Conservation (phyloP, 2,888 invertebrate species). For the Alentia gelatinosa region DNA sequence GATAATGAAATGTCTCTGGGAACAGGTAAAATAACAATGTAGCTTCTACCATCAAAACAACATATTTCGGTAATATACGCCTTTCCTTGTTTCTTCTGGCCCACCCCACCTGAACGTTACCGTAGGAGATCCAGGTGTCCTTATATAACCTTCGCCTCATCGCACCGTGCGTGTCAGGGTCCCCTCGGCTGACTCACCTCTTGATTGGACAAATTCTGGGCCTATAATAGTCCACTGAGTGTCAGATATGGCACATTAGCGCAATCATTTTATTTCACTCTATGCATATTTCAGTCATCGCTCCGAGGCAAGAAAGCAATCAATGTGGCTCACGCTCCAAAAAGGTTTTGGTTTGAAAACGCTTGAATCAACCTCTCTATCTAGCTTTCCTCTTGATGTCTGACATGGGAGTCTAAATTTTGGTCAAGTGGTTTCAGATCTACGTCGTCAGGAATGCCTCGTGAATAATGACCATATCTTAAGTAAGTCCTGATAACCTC, state of each 20-base stretch:
- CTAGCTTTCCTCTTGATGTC: too few relatives aligned
- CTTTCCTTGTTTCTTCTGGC: too few relatives aligned
- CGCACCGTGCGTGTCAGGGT: not conserved
- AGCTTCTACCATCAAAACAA: too few relatives aligned
- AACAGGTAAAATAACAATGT: too few relatives aligned
- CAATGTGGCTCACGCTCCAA: not conserved
- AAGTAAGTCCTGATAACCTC: too few relatives aligned
- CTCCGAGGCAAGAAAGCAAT: conserved; percentile 42
- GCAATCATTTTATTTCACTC: conserved; percentile 32
- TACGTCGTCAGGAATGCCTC: too few relatives aligned
- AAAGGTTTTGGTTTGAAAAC: not conserved
- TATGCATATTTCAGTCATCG: conserved; percentile 42
- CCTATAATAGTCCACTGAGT: not conserved
- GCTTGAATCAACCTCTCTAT: not conserved
- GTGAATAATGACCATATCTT: too few relatives aligned
- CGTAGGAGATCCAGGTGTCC: not conserved
- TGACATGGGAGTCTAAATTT: too few relatives aligned
- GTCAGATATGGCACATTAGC: conserved; percentile 27
- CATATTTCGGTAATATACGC: too few relatives aligned
- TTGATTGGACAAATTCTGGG: conserved; percentile 14
- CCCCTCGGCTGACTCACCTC: not conserved
- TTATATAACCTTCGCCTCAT: conserved; percentile 1
- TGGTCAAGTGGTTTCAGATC: too few relatives aligned
- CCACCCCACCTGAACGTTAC: too few relatives aligned
- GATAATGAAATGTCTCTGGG: too few relatives aligned